Conservation (phyloP, 2,113 vertebrate species). For the Gobiocypris rarus region DNA sequence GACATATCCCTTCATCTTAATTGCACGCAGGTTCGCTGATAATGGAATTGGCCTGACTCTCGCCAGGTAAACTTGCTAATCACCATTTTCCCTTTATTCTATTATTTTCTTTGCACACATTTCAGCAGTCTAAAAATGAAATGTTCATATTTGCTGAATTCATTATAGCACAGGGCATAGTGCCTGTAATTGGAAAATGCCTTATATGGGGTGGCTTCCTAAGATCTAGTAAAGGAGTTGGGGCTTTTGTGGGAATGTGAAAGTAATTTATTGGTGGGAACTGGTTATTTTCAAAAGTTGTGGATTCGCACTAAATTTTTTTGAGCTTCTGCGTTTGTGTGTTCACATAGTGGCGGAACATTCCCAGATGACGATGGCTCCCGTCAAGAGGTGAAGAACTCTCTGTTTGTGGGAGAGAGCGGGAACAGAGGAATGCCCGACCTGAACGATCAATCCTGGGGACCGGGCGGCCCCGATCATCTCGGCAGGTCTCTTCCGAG, state of each 20-base stretch:
- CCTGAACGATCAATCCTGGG: conserved; percentile 84
- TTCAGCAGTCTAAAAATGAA: conserved; percentile 42
- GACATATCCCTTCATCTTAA: conserved; percentile 49
- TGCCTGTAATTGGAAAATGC: conserved; percentile 68
- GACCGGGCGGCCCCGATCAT: conserved; percentile 85
- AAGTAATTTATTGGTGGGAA: conserved; percentile 61
- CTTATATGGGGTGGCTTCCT: conserved; percentile 61
- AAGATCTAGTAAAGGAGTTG: conserved; percentile 50
- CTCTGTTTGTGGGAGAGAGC: conserved; percentile 95
- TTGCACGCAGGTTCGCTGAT: conserved; percentile 89
- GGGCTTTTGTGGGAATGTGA: conserved; percentile 57
- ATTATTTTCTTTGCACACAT: conserved; percentile 35
- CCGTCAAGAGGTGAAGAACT: conserved; percentile 94
- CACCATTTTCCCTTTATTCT: conserved; percentile 38
- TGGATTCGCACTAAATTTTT: conserved; percentile 5
- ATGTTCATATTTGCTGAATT: conserved; percentile 53
- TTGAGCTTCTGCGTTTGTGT: conserved; percentile 32
- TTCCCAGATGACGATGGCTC: conserved; percentile 96
- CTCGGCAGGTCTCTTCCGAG: conserved; percentile 86
- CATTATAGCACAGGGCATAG: conserved; percentile 36
- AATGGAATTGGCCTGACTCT: conserved; percentile 95
- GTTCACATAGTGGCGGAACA: conserved; percentile 85
- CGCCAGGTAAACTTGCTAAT: conserved; percentile 82
- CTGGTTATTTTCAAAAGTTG: conserved; percentile 20
- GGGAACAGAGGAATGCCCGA: conserved; percentile 85